A percentile compares a stretch with the other conserved stretches of the same genome.
Conservation (phyloP, 2,797 vertebrate species). For the Miichthys miiuy region DNA sequence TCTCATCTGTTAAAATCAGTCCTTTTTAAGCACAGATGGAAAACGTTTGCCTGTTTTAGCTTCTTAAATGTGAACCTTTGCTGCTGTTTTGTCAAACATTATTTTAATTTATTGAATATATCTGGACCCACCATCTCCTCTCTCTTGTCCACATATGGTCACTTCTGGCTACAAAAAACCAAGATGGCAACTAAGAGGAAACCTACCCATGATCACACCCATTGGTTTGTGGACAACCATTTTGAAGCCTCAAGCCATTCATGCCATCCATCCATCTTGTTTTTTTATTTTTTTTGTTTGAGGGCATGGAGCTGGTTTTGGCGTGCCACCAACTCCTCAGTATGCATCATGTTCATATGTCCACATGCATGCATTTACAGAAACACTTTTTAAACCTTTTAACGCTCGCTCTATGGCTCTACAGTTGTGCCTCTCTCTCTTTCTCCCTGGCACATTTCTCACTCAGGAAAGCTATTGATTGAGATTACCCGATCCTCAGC, state of each 20-base stretch:
- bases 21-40: background rate
- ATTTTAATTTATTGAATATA: background rate
- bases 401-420: background rate
- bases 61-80: background rate
- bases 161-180: no score
- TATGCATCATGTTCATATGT: background rate
- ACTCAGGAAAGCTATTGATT: constrained; percentile 57
- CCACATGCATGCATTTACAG: constrained; percentile 1
- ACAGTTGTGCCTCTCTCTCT: constrained; percentile 1
- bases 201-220: no score
- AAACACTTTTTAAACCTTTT: background rate
- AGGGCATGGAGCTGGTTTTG: no score
- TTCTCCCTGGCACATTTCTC: constrained; percentile 4
- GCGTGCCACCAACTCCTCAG: no score
- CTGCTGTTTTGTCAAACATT: background rate
- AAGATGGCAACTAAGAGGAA: no score
- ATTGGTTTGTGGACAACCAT: no score
- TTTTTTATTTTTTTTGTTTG: no score
- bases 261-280: no score
- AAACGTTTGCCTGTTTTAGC: background rate
- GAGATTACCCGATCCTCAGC: constrained; percentile 33
- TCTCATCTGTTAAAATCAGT: background rate
- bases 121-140: background rate
- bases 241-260: background rate
- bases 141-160: no score